These are phyloP conservation scores for Hippoglossus hippoglossus DNA, from an alignment of 2,797 vertebrate genomes.

Conservation along the genomic window DNA sequence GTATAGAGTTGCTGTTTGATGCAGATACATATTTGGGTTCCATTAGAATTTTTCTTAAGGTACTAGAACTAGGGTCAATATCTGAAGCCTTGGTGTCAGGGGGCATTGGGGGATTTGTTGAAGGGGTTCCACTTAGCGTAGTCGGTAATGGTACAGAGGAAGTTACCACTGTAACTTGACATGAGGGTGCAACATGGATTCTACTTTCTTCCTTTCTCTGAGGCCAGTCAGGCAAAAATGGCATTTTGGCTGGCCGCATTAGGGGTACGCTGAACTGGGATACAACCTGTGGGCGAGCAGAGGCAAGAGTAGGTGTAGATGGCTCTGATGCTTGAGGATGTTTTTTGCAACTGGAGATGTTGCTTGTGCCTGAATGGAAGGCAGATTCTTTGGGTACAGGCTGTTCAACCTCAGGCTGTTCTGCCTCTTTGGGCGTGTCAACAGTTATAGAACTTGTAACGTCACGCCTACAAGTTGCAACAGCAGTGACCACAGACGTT, in stretches of 20 bases:
- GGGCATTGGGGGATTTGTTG: conserved; percentile 88
- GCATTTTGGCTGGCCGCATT: conserved; percentile 72
- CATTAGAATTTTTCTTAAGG: conserved; percentile 98
- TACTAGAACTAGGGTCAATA: conserved; percentile 94
- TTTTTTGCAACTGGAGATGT: conserved; percentile 76
- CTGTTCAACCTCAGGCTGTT: conserved; percentile 87
- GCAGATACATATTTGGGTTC: conserved; percentile 97
- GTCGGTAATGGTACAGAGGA: conserved; percentile 69
- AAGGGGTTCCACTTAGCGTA: conserved; percentile 72
- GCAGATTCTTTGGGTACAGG: conserved; percentile 88
- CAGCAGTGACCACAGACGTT: conserved; percentile 83
- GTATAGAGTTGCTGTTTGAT: conserved; percentile 83
- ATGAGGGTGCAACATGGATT: conserved; percentile 84
- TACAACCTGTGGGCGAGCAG: conserved; percentile 74
- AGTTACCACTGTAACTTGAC: conserved; percentile 87
- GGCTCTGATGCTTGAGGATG: conserved; percentile 69
- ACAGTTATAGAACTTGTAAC: conserved; percentile 82
- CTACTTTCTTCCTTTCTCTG: conserved; percentile 90
- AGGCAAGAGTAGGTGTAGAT: conserved; percentile 69
- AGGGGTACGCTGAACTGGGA: conserved; percentile 81
- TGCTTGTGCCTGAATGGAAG: conserved; percentile 81
- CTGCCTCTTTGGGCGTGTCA: conserved; percentile 86
- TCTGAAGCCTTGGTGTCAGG: conserved; percentile 98
- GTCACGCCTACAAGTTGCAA: conserved; percentile 85
- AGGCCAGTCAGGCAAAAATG: conserved; percentile 87